Percentiles rank a stretch among this genome's conserved stretches.
These are phyloP conservation scores for Pandemis cinnamomeana DNA, from an alignment of 2,888 invertebrate genomes.

Conservation along the genomic window DNA sequence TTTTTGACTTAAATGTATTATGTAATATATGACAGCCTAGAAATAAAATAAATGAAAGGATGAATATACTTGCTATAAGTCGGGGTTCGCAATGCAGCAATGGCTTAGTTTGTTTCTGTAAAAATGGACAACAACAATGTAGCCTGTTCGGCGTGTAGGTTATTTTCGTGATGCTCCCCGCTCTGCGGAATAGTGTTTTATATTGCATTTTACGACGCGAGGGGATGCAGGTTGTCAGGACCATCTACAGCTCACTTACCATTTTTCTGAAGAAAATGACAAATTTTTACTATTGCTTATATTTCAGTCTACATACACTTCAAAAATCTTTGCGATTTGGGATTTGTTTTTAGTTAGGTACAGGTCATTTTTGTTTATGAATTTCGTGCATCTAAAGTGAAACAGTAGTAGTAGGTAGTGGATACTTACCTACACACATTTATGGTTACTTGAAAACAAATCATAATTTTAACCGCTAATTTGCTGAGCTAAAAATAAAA, in stretches of 20 bases:
- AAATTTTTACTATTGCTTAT: neutral
- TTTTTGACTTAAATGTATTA: neutral
- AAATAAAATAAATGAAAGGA: neutral
- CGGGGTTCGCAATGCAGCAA: constrained; percentile 23
- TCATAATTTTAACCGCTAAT: no score
- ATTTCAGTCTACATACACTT: neutral
- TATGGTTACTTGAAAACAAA: no score
- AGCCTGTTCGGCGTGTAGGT: constrained; percentile 17
- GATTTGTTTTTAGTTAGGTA: no score
- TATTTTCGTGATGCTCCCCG: constrained; percentile 11
- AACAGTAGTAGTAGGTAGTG: no score
- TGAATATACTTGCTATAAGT: constrained; percentile 26
- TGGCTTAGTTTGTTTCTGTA: constrained; percentile 18
- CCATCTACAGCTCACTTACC: neutral
- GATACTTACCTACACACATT: no score
- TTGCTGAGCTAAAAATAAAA: no score
- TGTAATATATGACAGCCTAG: neutral
- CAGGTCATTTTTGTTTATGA: no score
- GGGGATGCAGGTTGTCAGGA: constrained; percentile 18
- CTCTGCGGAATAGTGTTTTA: constrained; percentile 11
- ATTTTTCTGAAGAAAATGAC: neutral
- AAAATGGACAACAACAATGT: constrained; percentile 18
- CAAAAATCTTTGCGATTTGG: no score
- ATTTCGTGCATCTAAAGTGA: no score
- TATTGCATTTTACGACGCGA: constrained; percentile 20